Evolutionary conservation across 1,140 invertebrate species (phyloP).

Genomic region (Trigoniulus corallinus): DNA sequence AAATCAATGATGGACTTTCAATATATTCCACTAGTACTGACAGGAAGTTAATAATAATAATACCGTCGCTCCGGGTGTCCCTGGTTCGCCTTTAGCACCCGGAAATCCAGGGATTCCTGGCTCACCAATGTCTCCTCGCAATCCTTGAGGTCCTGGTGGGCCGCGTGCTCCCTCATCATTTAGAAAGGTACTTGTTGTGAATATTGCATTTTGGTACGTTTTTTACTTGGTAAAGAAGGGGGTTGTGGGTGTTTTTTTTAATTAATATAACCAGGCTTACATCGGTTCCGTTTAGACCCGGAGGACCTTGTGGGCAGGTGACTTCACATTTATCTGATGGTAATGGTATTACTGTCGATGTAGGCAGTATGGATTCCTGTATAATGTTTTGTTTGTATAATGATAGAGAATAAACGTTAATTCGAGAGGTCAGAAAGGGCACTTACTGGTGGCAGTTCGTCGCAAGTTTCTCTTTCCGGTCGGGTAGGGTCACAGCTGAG

Average conservation of each 20-base stretch:
- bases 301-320: constrained; percentile 40
- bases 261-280: constrained; percentile 22
- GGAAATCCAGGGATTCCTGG: constrained; percentile 14
- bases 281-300: constrained; percentile 38
- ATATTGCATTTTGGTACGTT: too few relatives aligned
- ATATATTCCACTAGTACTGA: neutral
- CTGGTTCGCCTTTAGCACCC: constrained; percentile 17
- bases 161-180: constrained; percentile 11
- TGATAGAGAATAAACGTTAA: neutral
- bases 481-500: constrained; percentile 56
- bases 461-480: constrained; percentile 48
- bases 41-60: neutral
- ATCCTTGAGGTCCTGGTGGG: constrained; percentile 20
- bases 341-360: constrained; percentile 3
- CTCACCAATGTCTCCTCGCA: constrained; percentile 21
- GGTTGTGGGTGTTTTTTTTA: neutral
- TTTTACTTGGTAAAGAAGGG: too few relatives aligned
- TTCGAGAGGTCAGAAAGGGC: neutral
- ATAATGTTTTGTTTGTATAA: neutral
- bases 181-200: neutral
- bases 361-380: neutral
- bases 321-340: constrained; percentile 22
- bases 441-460: constrained; percentile 36
- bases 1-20: neutral
- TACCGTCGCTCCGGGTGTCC: constrained; percentile 18